phyloP scores from a whole-genome alignment of 2,113 vertebrate species.

The Thamnophis sirtalis region DNA sequence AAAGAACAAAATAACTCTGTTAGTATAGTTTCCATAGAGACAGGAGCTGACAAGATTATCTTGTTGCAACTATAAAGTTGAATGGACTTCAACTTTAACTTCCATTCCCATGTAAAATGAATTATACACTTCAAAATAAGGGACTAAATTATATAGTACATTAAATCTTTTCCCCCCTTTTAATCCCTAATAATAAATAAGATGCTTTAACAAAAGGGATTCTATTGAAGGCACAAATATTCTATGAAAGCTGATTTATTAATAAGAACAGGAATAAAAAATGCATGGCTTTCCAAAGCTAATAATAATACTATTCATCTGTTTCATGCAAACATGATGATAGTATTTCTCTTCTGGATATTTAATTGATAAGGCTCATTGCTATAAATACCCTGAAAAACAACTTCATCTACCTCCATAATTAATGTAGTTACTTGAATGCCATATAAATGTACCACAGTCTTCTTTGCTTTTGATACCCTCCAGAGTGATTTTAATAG shows the following conservation, averaged over 20 bases:
- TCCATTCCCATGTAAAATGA: conserved; percentile 33
- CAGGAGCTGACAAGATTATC: conserved; percentile 40
- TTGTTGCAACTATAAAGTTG: conserved; percentile 46
- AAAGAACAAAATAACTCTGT: conserved; percentile 16
- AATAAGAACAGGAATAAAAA: conserved; percentile 12
- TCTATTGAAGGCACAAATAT: not conserved
- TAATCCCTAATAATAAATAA: not conserved
- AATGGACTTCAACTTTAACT: conserved; percentile 35
- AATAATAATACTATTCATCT: not conserved
- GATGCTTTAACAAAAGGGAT: not conserved
- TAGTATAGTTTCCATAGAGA: conserved; percentile 59
- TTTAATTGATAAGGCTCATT: not conserved
- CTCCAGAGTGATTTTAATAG: not conserved
- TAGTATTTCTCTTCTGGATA: not conserved
- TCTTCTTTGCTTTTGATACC: not conserved
- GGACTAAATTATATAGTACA: conserved; percentile 36
- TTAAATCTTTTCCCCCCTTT: conserved; percentile 14
- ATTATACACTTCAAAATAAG: conserved; percentile 14
- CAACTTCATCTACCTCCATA: not conserved
- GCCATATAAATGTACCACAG: not conserved
- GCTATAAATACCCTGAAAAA: conserved; percentile 3
- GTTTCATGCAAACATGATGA: conserved; percentile 14
- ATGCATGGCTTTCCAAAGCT: conserved; percentile 17
- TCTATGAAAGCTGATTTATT: conserved; percentile 10
- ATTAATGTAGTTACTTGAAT: conserved; percentile 17